Conservation (phyloP, 2,797 vertebrate genomes). For the Poeciliopsis gracilis region DNA sequence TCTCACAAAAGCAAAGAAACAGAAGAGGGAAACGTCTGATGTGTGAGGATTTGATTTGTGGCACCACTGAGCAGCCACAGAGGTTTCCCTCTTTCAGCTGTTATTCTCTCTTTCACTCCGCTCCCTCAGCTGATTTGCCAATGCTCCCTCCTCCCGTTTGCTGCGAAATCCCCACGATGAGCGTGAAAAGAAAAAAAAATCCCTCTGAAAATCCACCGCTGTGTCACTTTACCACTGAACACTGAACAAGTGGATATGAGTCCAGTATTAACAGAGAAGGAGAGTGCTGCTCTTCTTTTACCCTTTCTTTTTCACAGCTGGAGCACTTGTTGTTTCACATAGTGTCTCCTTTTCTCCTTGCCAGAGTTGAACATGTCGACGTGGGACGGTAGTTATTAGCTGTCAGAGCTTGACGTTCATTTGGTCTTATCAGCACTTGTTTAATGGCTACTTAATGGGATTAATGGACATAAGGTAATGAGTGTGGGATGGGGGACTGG, state of each 20-base stretch:
- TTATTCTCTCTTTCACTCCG: conserved; percentile 41
- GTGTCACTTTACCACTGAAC: conserved; percentile 23
- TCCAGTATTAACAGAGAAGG: conserved; percentile 62
- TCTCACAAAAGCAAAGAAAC: neutral
- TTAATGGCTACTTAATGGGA: conserved; percentile 83
- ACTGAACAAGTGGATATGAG: conserved; percentile 29
- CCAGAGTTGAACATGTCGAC: conserved; percentile 53
- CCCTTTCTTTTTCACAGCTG: conserved; percentile 34
- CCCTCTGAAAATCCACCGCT: conserved; percentile 17
- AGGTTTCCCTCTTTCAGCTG: conserved; percentile 8
- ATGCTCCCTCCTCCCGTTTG: conserved; percentile 26
- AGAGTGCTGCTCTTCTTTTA: conserved; percentile 28
- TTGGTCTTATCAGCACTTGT: conserved; percentile 80
- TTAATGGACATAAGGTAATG: conserved; percentile 80
- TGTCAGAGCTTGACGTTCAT: conserved; percentile 75
- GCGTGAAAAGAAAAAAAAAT: conserved; percentile 40
- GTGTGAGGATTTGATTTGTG: conserved; percentile 31
- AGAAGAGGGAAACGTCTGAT: neutral
- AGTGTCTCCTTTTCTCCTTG: conserved; percentile 52
- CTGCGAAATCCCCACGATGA: conserved; percentile 50
- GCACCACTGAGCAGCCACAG: conserved; percentile 6
- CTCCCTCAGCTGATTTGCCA: conserved; percentile 30
- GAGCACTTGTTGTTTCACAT: conserved; percentile 36
- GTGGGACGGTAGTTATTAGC: conserved; percentile 70
- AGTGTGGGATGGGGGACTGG: conserved; percentile 59